Evolutionary conservation across 2,888 invertebrate genomes (phyloP).

Genomic region (Meliscaeva auricollis): DNA sequence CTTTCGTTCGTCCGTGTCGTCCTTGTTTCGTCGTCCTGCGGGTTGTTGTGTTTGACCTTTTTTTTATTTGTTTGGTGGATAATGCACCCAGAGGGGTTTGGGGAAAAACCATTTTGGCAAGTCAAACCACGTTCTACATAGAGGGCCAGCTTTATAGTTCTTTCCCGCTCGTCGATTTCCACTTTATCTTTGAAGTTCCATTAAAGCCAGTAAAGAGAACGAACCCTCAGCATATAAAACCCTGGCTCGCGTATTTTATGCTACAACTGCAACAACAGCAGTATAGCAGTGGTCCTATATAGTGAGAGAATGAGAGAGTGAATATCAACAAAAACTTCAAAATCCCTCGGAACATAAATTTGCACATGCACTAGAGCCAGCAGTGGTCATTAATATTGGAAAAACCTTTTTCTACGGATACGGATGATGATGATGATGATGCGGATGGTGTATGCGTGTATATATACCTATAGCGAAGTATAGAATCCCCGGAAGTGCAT

Average conservation of each 20-base stretch:
- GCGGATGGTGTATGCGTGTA: slow-evolving; percentile 38
- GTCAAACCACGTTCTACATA: slow-evolving; percentile 68
- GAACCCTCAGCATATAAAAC: slow-evolving; percentile 58
- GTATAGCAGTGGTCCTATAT: not conserved
- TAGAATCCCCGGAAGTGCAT: slow-evolving; percentile 66
- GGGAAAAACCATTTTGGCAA: slow-evolving; percentile 66
- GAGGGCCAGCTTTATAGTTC: slow-evolving; percentile 12
- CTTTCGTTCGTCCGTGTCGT: too few species aligned
- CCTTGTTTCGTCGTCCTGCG: slow-evolving; percentile 30
- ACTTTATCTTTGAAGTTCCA: slow-evolving; percentile 72
- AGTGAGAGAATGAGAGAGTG: slow-evolving; percentile 11
- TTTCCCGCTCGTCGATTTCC: slow-evolving; percentile 30
- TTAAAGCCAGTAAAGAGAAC: slow-evolving; percentile 57
- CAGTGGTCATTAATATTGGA: slow-evolving; percentile 76
- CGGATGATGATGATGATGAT: slow-evolving; percentile 65
- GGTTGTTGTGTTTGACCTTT: slow-evolving; percentile 59
- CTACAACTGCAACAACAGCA: slow-evolving; percentile 8
- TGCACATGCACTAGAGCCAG: slow-evolving; percentile 73
- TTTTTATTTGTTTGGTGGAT: slow-evolving; percentile 31
- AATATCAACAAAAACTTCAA: slow-evolving; percentile 30
- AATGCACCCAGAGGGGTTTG: slow-evolving; percentile 33
- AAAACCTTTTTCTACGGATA: slow-evolving; percentile 70
- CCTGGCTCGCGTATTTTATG: slow-evolving; percentile 12
- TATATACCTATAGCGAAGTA: slow-evolving; percentile 9
- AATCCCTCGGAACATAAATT: slow-evolving; percentile 72